Percentiles rank a stretch among this genome's conserved stretches.
Evolutionary conservation across 1,140 invertebrate species (phyloP).

Genomic region (Rhopalosiphum padi): DNA sequence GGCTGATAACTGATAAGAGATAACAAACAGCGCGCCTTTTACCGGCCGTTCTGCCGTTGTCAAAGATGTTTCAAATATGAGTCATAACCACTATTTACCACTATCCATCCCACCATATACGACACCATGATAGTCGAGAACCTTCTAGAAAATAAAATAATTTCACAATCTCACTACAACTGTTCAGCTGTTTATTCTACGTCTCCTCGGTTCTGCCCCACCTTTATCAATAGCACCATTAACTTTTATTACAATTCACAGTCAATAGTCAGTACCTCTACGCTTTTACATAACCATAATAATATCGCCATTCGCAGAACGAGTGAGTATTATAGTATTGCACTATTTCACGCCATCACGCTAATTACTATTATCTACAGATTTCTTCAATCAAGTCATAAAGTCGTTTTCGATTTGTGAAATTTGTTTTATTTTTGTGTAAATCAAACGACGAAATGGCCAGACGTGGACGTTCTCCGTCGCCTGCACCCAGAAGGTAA

Average conservation of each 20-base stretch:
- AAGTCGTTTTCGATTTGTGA: neutral
- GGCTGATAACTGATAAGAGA: neutral
- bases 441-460: slow-evolving; percentile 47
- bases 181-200: neutral
- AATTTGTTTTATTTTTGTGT: neutral
- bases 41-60: too few species aligned
- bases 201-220: neutral
- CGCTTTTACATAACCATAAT: neutral
- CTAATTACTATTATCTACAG: neutral
- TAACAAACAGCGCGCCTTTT: slow-evolving; percentile 29
- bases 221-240: too few species aligned
- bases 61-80: neutral
- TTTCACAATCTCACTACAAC: neutral
- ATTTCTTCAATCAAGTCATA: neutral
- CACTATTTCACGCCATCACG: neutral
- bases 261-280: too few species aligned
- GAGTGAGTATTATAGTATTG: neutral
- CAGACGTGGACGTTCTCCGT: slow-evolving; percentile 60
- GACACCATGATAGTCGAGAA: neutral
- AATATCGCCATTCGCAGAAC: neutral
- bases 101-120: neutral
- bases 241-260: too few species aligned
- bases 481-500: slow-evolving; percentile 58
- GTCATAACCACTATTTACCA: neutral
- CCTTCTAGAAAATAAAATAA: neutral